Evolutionary conservation across 1,140 invertebrate genomes (phyloP).

Genomic region (Anthonomus grandis): DNA sequence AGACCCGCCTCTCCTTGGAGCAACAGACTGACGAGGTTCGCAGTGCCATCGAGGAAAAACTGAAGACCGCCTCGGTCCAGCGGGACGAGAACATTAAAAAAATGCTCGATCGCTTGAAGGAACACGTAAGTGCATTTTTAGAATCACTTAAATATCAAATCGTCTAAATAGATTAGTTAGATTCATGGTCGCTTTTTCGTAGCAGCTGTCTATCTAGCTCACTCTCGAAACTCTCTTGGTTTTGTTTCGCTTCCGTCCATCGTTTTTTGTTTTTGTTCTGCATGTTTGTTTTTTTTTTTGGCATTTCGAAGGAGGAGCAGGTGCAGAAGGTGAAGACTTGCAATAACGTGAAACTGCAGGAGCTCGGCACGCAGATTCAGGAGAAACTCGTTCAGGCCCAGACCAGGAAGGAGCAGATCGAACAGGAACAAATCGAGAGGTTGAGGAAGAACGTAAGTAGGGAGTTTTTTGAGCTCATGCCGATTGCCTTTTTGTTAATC

Average conservation of each 20-base stretch:
- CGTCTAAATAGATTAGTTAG: neutral
- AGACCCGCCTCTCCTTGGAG: constrained; percentile 74
- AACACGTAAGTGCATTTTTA: constrained; percentile 68
- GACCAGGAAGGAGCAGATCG: constrained; percentile 63
- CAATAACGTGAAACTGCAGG: constrained; percentile 62
- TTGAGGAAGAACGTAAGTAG: constrained; percentile 71
- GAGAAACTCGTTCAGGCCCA: constrained; percentile 70
- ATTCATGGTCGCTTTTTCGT: neutral
- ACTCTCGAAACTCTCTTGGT: constrained; percentile 10
- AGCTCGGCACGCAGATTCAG: constrained; percentile 66
- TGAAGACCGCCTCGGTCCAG: constrained; percentile 77
- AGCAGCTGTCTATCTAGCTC: neutral
- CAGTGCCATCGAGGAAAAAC: constrained; percentile 78
- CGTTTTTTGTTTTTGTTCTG: constrained; percentile 30
- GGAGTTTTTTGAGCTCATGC: too few species aligned
- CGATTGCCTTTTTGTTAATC: neutral
- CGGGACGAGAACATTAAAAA: constrained; percentile 84
- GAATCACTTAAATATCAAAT: neutral
- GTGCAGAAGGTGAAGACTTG: constrained; percentile 63
- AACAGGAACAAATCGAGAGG: constrained; percentile 71
- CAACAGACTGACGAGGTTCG: constrained; percentile 80
- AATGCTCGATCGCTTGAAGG: constrained; percentile 82
- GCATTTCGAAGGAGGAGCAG: constrained; percentile 63
- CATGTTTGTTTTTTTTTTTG: constrained; percentile 36
- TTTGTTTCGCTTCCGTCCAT: constrained; percentile 18